phyloP scores from a whole-genome alignment of 2,113 vertebrate genomes.

The Engystomops pustulosus region DNA sequence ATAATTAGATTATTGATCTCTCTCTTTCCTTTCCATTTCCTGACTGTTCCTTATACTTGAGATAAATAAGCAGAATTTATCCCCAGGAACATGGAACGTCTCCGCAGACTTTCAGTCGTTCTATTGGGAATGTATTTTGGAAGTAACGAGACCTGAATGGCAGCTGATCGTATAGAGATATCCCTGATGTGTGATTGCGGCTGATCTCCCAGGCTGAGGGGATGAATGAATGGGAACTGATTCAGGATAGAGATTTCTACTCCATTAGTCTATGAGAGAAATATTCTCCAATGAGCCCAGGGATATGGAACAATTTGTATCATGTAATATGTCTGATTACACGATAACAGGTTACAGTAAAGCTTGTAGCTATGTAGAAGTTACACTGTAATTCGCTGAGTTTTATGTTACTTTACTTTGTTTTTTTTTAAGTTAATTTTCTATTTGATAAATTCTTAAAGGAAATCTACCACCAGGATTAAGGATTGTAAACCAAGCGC shows the following conservation, averaged over 20 bases:
- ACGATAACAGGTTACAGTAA: slow-evolving; percentile 31
- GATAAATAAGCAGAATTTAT: too few species aligned
- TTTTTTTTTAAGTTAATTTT: background rate
- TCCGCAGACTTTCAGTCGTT: too few species aligned
- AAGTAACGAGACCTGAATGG: background rate
- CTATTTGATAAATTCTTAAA: background rate
- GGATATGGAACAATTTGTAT: slow-evolving; percentile 47
- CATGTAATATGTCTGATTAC: slow-evolving; percentile 33
- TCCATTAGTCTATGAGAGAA: slow-evolving; percentile 37
- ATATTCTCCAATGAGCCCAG: slow-evolving; percentile 23
- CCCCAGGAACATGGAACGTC: too few species aligned
- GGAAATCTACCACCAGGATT: too few species aligned
- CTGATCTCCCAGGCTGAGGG: slow-evolving; percentile 20
- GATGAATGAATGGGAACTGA: slow-evolving; percentile 13
- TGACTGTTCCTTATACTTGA: too few species aligned
- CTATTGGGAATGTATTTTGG: background rate
- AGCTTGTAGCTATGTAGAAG: background rate
- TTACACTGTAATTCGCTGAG: background rate
- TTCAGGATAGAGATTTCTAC: slow-evolving; percentile 40
- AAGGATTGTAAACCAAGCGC: too few species aligned
- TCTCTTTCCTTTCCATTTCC: too few species aligned
- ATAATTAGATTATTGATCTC: too few species aligned
- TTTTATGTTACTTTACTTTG: too few species aligned
- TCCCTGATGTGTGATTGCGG: slow-evolving; percentile 45
- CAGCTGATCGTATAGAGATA: slow-evolving; percentile 4